Conservation (phyloP, 2,888 invertebrate species). For the Rotaria socialis region DNA sequence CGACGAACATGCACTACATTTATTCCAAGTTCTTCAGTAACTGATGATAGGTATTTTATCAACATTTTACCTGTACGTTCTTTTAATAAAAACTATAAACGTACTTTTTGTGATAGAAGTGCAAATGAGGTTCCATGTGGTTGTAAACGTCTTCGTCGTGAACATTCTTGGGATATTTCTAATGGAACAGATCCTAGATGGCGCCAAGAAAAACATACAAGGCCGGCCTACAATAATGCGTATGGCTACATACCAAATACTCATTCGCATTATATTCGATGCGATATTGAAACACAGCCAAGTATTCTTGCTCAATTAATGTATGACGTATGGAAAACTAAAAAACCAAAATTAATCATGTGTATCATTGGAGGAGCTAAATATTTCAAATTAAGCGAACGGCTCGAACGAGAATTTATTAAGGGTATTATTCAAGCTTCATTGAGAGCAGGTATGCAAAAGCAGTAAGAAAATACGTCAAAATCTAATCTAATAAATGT, state of each 20-base stretch:
- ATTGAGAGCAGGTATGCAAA: neutral
- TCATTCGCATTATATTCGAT: neutral
- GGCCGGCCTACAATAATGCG: neutral
- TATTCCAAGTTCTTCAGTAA: neutral
- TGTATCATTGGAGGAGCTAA: slow-evolving; percentile 22
- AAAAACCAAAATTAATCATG: neutral
- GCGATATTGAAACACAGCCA: neutral
- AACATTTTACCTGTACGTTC: too few species aligned
- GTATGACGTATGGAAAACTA: neutral
- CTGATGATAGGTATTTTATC: too few species aligned
- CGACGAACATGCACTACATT: slow-evolving; percentile 19
- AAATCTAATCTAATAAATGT: neutral
- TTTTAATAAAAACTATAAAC: too few species aligned
- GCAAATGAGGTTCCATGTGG: neutral
- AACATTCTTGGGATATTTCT: neutral
- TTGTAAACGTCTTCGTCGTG: slow-evolving; percentile 17
- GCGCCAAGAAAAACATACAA: neutral
- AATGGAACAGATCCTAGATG: neutral
- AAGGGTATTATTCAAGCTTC: slow-evolving; percentile 28
- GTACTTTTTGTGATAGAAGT: neutral
- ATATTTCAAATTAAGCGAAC: slow-evolving; percentile 28
- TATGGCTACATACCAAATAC: neutral
- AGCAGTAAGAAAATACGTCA: neutral
- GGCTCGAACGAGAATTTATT: slow-evolving; percentile 25
- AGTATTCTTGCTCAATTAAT: neutral